These are phyloP conservation scores for Syngnathus rostellatus DNA, from an alignment of 2,797 vertebrate species.

Conservation along the genomic window DNA sequence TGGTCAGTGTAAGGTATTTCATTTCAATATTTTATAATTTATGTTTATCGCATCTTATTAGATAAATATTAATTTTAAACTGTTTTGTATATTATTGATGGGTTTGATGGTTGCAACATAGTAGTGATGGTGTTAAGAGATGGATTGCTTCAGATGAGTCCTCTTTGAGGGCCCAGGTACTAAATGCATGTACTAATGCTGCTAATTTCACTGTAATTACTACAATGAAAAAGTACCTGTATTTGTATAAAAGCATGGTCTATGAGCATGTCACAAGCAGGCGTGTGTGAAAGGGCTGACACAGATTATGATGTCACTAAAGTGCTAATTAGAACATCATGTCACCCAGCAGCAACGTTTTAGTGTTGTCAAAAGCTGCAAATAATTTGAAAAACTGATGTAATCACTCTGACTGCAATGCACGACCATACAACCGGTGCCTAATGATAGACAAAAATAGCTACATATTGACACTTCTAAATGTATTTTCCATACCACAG, in stretches of 20 bases:
- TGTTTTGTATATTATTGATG: too few species aligned
- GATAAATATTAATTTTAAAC: too few species aligned
- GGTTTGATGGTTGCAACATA: too few species aligned
- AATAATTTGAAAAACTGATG: not conserved
- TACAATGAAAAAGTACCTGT: not conserved
- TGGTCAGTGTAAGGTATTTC: too few species aligned
- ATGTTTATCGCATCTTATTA: too few species aligned
- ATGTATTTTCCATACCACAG: slow-evolving; percentile 10
- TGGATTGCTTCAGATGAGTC: too few species aligned
- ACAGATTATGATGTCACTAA: not conserved
- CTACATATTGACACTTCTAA: not conserved
- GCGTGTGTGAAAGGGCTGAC: slow-evolving; percentile 1
- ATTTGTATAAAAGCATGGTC: not conserved
- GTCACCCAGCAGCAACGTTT: slow-evolving; percentile 3
- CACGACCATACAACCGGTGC: not conserved
- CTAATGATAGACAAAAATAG: slow-evolving; percentile 7
- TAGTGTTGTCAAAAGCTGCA: slow-evolving; percentile 1
- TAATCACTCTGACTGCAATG: slow-evolving; percentile 7
- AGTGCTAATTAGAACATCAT: not conserved
- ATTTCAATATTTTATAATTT: too few species aligned
- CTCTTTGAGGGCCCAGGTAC: too few species aligned
- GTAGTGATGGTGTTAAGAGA: too few species aligned
- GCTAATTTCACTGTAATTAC: not conserved
- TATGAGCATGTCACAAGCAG: not conserved
- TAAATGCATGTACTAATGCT: too few species aligned